phyloP scores from a whole-genome alignment of 2,113 vertebrate species.

The Elaphurus davidianus region DNA sequence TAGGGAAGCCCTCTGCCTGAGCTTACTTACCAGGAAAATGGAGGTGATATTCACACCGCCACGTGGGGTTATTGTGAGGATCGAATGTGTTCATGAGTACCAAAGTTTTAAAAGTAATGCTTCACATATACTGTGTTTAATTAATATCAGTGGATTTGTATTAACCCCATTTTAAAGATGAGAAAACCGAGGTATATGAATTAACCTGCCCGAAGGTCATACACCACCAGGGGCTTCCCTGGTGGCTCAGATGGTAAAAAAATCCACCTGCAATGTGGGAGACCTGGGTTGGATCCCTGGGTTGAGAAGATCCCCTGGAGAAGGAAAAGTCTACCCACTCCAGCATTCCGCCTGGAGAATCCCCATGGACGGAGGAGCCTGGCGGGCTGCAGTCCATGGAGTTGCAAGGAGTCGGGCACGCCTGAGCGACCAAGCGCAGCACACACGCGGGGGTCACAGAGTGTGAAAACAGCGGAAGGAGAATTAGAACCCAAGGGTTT shows the following conservation, averaged over 20 bases:
- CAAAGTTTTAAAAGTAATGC: neutral
- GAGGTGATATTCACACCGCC: neutral
- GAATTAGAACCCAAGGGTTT: neutral
- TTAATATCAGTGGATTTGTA: neutral
- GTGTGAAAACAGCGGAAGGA: neutral
- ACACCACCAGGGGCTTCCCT: neutral
- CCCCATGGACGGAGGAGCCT: neutral
- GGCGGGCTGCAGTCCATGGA: neutral
- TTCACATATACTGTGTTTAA: neutral
- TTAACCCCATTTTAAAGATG: neutral
- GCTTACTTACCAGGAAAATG: neutral
- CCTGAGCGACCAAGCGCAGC: neutral
- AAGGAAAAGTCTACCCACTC: neutral
- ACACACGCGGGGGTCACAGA: neutral
- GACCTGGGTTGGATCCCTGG: neutral
- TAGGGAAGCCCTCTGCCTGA: neutral
- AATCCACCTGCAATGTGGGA: neutral
- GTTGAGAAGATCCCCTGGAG: neutral
- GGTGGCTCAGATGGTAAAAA: neutral
- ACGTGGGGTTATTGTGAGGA: neutral
- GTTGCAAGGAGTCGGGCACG: rapidly evolving
- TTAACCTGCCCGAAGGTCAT: neutral
- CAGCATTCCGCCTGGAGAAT: neutral
- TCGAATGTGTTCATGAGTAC: neutral
- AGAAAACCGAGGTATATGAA: neutral